Evolutionary conservation across 2,113 vertebrate genomes (phyloP), one percentile per base, ranked within the genome.

Genomic region (Cichladusa arquata): DNA sequence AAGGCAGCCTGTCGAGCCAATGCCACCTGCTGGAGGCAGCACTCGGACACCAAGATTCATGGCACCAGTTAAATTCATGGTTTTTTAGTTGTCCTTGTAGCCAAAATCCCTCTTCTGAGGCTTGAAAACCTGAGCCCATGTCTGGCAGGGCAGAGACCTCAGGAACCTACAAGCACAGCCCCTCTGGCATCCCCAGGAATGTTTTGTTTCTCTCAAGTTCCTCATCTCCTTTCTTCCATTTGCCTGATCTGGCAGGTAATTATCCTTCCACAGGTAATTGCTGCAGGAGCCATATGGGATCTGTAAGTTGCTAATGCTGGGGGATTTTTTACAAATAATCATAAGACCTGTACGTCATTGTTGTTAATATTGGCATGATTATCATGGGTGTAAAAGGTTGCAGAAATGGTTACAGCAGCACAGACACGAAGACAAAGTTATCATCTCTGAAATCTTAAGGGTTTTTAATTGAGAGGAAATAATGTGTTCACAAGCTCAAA

Each of bases 1-100:
- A 64, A 72, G 86, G 16, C 66, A 82, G 67, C 45, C 79, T 50
- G 54, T 44, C 1, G 1, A 90, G 83, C 51, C 91, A 38, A 85
- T 96, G 95, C 76, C 96, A 88, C 88, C 88, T 92, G 76, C 92
- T 92, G 92, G 90, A 94, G 54, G 45, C 50, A 64, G 61, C 56
- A 44, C 62, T 38, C 0, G 0, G 65, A 85, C 40, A 36, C 31
- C 1, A 7, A n/a, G 44, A 86, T 53, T 48, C 50, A 61, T 6
- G 0, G 57, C 53, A 28, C 11, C 2, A 1, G 5, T 40, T 56
- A 76, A 88, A 51, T 5, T 6, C 0, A 1, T 18, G 12, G 45
- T 25, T 53, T 53, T 38, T 87, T 19, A 6, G 36, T n/a, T 0
- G 0, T 26, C 45, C 58, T 13, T 40, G 29, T 14, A 13, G 28